These are phyloP conservation scores for Goniozus legneri DNA, from an alignment of 1,140 invertebrate genomes.

Conservation along the genomic window DNA sequence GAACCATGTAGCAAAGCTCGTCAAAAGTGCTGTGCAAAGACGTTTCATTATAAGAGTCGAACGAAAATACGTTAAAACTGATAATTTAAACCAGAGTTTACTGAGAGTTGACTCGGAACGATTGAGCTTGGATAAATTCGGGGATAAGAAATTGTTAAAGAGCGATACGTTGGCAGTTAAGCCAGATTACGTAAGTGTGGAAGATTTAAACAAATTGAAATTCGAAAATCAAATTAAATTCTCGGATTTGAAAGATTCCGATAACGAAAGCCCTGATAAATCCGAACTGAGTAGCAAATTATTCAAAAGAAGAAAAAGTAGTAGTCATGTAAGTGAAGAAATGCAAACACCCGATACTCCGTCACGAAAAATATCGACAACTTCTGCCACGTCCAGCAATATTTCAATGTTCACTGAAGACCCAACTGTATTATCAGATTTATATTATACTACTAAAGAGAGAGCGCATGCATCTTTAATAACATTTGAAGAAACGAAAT, in stretches of 20 bases:
- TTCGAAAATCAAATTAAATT: constrained; percentile 45
- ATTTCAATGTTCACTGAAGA: constrained; percentile 17
- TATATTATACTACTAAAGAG: constrained; percentile 48
- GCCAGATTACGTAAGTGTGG: constrained; percentile 17
- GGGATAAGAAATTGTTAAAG: constrained; percentile 30
- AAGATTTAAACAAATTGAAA: constrained; percentile 24
- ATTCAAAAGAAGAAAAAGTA: constrained; percentile 45
- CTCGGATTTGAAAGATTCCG: constrained; percentile 41
- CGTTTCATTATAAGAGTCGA: constrained; percentile 59
- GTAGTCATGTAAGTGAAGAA: constrained; percentile 27
- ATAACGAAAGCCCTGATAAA: constrained; percentile 23
- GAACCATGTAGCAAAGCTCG: constrained; percentile 69
- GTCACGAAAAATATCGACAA: constrained; percentile 41
- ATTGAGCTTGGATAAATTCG: constrained; percentile 18
- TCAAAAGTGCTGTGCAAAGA: constrained; percentile 55
- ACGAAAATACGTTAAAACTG: constrained; percentile 44
- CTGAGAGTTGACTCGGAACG: constrained; percentile 14
- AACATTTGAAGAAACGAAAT: constrained; percentile 72
- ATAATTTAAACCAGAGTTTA: constrained; percentile 26
- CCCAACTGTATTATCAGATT: constrained; percentile 26
- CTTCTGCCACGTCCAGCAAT: constrained; percentile 35
- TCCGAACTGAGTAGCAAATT: constrained; percentile 29
- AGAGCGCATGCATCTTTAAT: constrained; percentile 55
- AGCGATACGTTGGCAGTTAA: constrained; percentile 23
- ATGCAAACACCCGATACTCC: constrained; percentile 31